These are phyloP conservation scores for Escarpia spicata DNA, from an alignment of 2,888 invertebrate genomes.

Conservation along the genomic window DNA sequence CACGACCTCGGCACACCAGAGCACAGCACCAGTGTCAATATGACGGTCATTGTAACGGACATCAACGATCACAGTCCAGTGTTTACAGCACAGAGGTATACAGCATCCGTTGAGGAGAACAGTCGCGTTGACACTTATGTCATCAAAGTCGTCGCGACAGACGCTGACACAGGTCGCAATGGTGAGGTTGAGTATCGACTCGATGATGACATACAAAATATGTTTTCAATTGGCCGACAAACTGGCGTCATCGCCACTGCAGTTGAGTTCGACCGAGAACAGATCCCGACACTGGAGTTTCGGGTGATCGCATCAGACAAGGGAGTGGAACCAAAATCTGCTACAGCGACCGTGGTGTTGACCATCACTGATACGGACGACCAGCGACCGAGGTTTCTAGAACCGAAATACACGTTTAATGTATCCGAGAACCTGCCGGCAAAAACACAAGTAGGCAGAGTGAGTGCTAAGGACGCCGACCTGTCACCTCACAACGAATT, in stretches of 20 bases:
- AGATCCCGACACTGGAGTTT: neutral
- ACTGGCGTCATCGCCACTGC: neutral
- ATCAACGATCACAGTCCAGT: conserved; percentile 93
- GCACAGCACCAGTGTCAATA: conserved; percentile 87
- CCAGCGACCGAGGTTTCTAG: neutral
- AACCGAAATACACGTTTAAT: neutral
- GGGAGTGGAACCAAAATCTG: neutral
- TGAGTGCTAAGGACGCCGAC: neutral
- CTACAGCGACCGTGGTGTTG: neutral
- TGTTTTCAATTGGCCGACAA: neutral
- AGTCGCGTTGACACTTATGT: conserved; percentile 60
- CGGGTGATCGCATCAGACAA: neutral
- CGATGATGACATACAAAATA: conserved; percentile 66
- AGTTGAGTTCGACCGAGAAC: neutral
- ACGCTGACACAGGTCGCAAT: conserved; percentile 50
- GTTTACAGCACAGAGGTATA: conserved; percentile 88
- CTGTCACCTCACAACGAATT: neutral
- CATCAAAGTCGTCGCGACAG: conserved; percentile 59
- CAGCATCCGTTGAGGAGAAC: conserved; percentile 70
- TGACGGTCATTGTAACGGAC: conserved; percentile 81
- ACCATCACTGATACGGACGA: neutral
- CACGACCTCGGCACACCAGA: conserved; percentile 92
- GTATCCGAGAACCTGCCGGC: neutral
- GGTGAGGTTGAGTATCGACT: conserved; percentile 47
- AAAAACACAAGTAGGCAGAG: neutral